These are phyloP conservation scores for Digitonthophagus gazella DNA, from an alignment of 2,888 invertebrate species.

Conservation along the genomic window DNA sequence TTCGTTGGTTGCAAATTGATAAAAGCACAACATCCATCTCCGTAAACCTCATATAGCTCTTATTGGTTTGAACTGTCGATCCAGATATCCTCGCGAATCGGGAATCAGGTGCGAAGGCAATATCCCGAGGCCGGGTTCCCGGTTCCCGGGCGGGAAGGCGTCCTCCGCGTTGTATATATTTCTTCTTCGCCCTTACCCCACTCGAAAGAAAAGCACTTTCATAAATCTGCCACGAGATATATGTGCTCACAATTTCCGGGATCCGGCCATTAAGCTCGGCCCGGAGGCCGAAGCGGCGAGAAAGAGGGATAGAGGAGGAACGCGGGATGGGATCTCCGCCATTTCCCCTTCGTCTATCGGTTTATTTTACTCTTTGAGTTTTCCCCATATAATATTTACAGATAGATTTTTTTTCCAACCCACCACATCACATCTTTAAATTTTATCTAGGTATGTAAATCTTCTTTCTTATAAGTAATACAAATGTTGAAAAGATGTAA, in stretches of 20 bases:
- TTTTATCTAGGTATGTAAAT: no score
- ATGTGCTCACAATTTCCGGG: slow-evolving; percentile 89
- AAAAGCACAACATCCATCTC: not conserved
- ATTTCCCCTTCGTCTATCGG: slow-evolving; percentile 45
- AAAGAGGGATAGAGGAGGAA: slow-evolving; percentile 16
- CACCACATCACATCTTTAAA: no score
- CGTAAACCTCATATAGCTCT: not conserved
- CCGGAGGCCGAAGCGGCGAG: slow-evolving; percentile 40
- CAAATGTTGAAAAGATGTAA: not conserved
- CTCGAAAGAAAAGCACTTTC: slow-evolving; percentile 67
- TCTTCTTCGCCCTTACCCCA: slow-evolving; percentile 45
- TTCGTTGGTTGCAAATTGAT: not conserved
- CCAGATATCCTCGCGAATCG: not conserved
- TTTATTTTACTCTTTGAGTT: slow-evolving; percentile 51
- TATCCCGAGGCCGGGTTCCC: not conserved
- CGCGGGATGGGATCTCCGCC: slow-evolving; percentile 46
- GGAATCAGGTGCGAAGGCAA: not conserved
- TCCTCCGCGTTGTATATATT: slow-evolving; percentile 49
- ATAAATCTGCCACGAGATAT: slow-evolving; percentile 88
- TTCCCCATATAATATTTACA: slow-evolving; percentile 30
- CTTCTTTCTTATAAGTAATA: not conserved
- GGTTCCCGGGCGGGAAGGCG: slow-evolving; percentile 28
- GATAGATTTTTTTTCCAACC: not conserved
- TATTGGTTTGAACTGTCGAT: not conserved
- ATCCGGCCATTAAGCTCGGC: slow-evolving; percentile 75